A percentile compares a stretch with the other conserved stretches of the same genome.
Conservation (phyloP, 2,888 invertebrate species). For the Sarcophaga caerulescens region DNA sequence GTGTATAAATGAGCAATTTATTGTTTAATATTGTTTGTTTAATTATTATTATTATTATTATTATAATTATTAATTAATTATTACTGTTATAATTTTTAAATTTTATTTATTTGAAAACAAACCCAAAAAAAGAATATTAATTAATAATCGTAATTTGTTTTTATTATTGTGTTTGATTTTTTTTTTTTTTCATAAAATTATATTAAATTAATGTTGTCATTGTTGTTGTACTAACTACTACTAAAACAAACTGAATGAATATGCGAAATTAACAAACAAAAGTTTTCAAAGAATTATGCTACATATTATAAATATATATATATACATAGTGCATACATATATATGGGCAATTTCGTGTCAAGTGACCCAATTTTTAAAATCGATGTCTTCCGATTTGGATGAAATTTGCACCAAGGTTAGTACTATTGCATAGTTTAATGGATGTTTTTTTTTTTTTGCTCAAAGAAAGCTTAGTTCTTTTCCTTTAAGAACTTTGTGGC, state of each 20-base stretch:
- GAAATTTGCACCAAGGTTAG: no score
- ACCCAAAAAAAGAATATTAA: no score
- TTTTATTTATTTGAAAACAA: not conserved
- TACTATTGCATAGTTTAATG: no score
- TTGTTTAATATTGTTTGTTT: slow-evolving; percentile 24
- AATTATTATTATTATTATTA: slow-evolving; percentile 19
- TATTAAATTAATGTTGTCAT: slow-evolving; percentile 58
- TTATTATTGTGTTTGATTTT: slow-evolving; percentile 71
- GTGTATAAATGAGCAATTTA: slow-evolving; percentile 40
- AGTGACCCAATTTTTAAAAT: no score
- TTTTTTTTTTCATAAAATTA: slow-evolving; percentile 70
- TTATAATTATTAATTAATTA: slow-evolving; percentile 39
- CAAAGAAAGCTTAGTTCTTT: no score
- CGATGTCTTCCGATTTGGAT: no score
- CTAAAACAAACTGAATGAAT: not conserved
- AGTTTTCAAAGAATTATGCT: not conserved
- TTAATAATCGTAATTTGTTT: slow-evolving; percentile 71
- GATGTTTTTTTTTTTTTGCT: no score
- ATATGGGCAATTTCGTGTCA: no score
- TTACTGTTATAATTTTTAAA: slow-evolving; percentile 18
- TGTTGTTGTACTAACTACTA: slow-evolving; percentile 55
- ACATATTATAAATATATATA: no score
- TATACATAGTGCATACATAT: no score
- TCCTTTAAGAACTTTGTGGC: no score
- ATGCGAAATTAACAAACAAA: not conserved